Percentiles rank a stretch among this genome's conserved stretches.
Conservation (phyloP, 2,888 invertebrate species). For the Brachypterus glaber region DNA sequence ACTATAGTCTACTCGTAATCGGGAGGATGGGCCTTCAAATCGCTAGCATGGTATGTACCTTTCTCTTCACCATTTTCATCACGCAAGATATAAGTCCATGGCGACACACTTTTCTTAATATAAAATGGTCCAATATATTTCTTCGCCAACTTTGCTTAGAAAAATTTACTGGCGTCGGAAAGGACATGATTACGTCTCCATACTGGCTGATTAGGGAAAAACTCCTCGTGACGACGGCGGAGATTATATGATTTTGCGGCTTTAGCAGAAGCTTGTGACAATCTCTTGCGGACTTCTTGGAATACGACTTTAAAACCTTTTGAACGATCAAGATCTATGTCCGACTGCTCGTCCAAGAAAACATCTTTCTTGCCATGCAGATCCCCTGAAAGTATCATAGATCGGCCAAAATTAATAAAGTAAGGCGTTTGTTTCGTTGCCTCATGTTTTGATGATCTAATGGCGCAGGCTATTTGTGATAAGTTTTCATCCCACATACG, state of each 20-base stretch:
- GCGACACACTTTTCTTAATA: conserved; percentile 5
- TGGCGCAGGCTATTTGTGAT: no score
- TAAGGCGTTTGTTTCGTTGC: no score
- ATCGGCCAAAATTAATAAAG: no score
- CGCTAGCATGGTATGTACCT: conserved; percentile 7
- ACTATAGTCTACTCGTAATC: not conserved
- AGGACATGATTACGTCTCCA: conserved; percentile 6
- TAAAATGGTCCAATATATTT: conserved; percentile 7
- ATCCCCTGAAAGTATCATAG: no score
- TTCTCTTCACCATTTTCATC: conserved; percentile 1
- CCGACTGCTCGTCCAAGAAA: no score
- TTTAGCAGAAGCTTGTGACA: conserved; percentile 6
- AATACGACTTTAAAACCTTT: no score
- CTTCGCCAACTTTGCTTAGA: conserved; percentile 6
- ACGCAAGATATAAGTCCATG: conserved; percentile 5
- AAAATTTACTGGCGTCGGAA: conserved; percentile 6
- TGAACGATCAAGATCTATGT: no score
- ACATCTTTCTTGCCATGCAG: no score
- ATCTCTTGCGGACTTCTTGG: no score
- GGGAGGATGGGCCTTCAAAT: conserved; percentile 4
- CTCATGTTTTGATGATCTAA: no score
- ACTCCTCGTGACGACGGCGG: conserved; percentile 5
- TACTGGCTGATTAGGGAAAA: conserved; percentile 4
- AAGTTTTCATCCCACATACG: not conserved
- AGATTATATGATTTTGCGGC: conserved; percentile 4